A percentile compares a stretch with the other conserved stretches of the same genome.
These are phyloP conservation scores for Lasioglossum calceatum DNA, from an alignment of 2,888 invertebrate genomes.

Conservation along the genomic window DNA sequence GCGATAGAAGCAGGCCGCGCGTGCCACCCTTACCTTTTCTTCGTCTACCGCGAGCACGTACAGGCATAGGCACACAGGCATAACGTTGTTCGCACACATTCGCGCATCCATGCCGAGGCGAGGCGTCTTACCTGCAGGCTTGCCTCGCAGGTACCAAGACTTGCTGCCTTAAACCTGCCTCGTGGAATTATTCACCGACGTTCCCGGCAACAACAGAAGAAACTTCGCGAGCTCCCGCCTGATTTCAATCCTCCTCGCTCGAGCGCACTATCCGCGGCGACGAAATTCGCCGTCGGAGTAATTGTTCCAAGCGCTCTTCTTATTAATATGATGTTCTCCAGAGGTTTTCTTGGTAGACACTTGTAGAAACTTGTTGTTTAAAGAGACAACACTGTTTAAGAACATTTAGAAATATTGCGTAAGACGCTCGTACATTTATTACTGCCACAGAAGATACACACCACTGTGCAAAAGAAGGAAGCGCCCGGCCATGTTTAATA, in stretches of 20 bases:
- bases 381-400: too few relatives aligned
- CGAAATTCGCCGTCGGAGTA: neutral
- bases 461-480: too few relatives aligned
- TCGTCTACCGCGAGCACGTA: slow-evolving; percentile 55
- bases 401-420: too few relatives aligned
- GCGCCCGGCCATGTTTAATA: too few relatives aligned
- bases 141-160: slow-evolving; percentile 31
- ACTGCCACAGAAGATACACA: too few relatives aligned
- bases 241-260: neutral
- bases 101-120: slow-evolving; percentile 16
- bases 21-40: slow-evolving; percentile 80
- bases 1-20: slow-evolving; percentile 82
- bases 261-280: neutral
- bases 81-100: slow-evolving; percentile 39
- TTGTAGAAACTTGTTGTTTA: too few relatives aligned
- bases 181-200: slow-evolving; percentile 36
- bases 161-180: slow-evolving; percentile 19
- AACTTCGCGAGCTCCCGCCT: neutral
- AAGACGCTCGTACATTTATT: too few relatives aligned
- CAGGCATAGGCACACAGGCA: slow-evolving; percentile 15
- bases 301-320: neutral
- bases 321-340: too few relatives aligned
- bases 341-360: too few relatives aligned
- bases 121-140: slow-evolving; percentile 44
- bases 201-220: slow-evolving; percentile 15